Evolutionary conservation across 2,888 invertebrate species (phyloP), one percentile per base, ranked within the genome.

Genomic region (Spatulosminthurus flaviceps): DNA sequence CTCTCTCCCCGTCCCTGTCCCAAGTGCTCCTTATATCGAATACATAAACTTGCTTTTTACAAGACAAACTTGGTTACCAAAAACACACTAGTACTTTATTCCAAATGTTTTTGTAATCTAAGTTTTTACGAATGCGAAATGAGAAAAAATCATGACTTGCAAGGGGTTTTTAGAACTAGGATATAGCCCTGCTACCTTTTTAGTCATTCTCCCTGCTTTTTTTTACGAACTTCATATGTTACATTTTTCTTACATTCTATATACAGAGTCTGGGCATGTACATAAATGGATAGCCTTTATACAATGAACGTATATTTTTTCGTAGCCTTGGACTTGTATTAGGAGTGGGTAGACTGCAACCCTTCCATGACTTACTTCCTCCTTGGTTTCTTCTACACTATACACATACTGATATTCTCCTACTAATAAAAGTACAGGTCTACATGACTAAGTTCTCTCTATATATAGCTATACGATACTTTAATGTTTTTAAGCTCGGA

Each of bases 101-200:
- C 71, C 78, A 81, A 82, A 82, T 81, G 82, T 80, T 83, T 83
- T 81, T 83, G 82, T 83, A 82, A 81, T 83, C 83, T 83, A 79
- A 81, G 81, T 82, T 82, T 81, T 81, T 82, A 79, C 75, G 79
- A 81, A 83, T 82, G 77, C 80, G 66, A 75, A 83, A 82, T 81
- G 79, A 80, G 80, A 81, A 82, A 81, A 82, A 82, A 82, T 82
- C 82, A 80, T 80, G 78, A 79, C 80, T 80, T 80, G 82, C 78
- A 76, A 70, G 77, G 71, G 51, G 41, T 70, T 77, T 77, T 77
- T 71, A 77, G 77, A 71, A 60, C 77, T 43, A 19, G 19, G 19
- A 19, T 43, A 42, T 77, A 69, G 66, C n/a, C 21, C 24, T 22
- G 60, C 64, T 75, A 24, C 28, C 42, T 42, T 26, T 72, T 26